phyloP scores from a whole-genome alignment of 2,888 invertebrate species.

The Lottia gigantea region DNA sequence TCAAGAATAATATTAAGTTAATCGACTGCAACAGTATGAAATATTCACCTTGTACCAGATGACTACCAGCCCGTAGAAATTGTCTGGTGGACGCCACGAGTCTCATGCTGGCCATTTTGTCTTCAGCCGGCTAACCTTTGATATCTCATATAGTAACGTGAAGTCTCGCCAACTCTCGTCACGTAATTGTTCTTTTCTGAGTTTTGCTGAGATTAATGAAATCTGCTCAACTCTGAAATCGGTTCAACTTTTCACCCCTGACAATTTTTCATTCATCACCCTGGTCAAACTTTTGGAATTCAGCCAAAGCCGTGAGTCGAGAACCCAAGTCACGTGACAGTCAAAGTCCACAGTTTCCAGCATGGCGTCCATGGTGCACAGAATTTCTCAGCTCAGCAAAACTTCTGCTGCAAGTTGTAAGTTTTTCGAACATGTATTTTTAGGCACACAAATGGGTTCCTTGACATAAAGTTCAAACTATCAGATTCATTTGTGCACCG shows the following conservation, averaged over 20 bases:
- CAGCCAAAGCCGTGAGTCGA: not conserved
- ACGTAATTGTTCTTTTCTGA: not conserved
- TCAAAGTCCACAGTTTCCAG: constrained; percentile 24
- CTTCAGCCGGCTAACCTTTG: constrained; percentile 47
- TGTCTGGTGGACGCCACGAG: constrained; percentile 31
- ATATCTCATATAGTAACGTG: constrained; percentile 41
- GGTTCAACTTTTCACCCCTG: not conserved
- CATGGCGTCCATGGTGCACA: constrained; percentile 32
- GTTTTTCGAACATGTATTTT: not conserved
- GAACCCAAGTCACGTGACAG: constrained; percentile 25
- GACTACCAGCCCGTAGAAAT: constrained; percentile 16
- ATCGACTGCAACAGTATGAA: no score
- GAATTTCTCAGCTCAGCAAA: constrained; percentile 10
- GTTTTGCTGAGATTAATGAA: not conserved
- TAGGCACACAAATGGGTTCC: no score
- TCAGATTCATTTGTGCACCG: no score
- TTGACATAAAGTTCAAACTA: no score
- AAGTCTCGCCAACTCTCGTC: constrained; percentile 16
- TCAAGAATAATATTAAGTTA: no score
- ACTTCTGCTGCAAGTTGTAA: constrained; percentile 17
- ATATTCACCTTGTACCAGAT: constrained; percentile 8
- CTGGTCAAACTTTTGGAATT: not conserved
- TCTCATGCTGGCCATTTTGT: constrained; percentile 45
- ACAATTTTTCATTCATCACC: constrained; percentile 5
- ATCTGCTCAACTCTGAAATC: not conserved